Evolutionary conservation across 2,888 invertebrate genomes (phyloP).

Genomic region (Laothoe populi): DNA sequence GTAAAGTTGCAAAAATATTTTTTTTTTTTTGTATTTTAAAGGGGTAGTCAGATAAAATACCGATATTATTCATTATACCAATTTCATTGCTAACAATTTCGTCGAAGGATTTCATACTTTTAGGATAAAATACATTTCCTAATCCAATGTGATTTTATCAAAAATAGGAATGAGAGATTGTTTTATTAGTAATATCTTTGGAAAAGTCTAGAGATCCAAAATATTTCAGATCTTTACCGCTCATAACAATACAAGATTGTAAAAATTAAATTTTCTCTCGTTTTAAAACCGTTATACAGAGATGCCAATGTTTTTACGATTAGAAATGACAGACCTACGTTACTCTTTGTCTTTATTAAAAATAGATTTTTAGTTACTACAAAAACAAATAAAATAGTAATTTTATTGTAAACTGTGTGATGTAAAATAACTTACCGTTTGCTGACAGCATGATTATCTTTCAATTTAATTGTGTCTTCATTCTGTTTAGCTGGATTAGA

Average conservation of each 20-base stretch:
- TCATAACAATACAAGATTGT: no score
- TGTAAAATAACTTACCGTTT: slow-evolving; percentile 88
- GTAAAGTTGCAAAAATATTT: no score
- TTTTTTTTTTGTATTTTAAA: no score
- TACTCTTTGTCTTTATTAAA: background rate
- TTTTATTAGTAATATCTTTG: background rate
- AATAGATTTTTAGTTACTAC: background rate
- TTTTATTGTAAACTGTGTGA: background rate
- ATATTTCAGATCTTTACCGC: background rate
- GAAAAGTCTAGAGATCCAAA: background rate
- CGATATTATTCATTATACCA: no score
- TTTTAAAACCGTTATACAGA: background rate
- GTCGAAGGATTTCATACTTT: no score
- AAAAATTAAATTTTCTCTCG: background rate
- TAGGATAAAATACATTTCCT: no score
- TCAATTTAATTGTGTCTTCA: slow-evolving; percentile 90
- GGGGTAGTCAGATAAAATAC: no score
- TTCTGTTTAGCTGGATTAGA: slow-evolving; percentile 90
- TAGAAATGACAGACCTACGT: background rate
- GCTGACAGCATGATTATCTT: slow-evolving; percentile 95
- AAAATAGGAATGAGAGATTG: no score
- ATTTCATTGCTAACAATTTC: no score
- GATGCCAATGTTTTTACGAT: background rate
- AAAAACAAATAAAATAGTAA: slow-evolving; percentile 20
- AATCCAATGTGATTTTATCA: no score